Base-by-base conservation (phyloP, 2,797 vertebrate genomes). In the Pterois miles region DNA sequence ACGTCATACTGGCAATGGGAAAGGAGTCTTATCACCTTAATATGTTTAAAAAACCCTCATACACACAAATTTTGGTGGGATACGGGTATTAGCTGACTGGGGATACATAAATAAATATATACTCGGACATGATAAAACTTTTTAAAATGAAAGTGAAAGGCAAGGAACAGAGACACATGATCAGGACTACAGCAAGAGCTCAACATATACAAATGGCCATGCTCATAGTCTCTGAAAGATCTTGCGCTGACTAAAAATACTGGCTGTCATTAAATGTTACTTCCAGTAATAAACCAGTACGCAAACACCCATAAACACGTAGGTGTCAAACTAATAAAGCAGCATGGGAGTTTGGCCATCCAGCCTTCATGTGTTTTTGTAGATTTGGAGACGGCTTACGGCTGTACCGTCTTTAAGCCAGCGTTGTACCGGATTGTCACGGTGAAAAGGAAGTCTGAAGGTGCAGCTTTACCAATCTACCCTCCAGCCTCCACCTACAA, bases 271-370 rank as follows among this genome's bases (percentile, higher is more conserved):
- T 67, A 50, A 80, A 46, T 56, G 31, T 43, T 60, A 65, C 38
- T 68, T 50, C 40, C 33, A 58, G 22, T 38, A 56, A 67, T 25
- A 79, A 89, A 71, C 33, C 31, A 52, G 33, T 52, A 25, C 3
- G 14, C 40, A 82, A 84, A 78, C 66, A 75, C 27, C 71, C 48
- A 73, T 83, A 77, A 81, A 89, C 88, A 86, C 38, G 9, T 43
- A 57, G 70, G 74, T 77, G 78, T 75, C 65, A 87, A 73, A 77
- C 76, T 57, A 83, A 71, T 64, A 84, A 69, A 63, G 68, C 62
- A 22, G n/a, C n/a, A 40, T 29, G 23, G 46, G 33, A 78, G 36
- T 25, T 29, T 58, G n/a, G 4, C 22, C 14, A 60, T 20, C 56
- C 43, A 54, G 57, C 23, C 22, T 52, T 5, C n/a, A 53, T 31